Conservation (phyloP, 2,113 vertebrate species). For the Channa argus region DNA sequence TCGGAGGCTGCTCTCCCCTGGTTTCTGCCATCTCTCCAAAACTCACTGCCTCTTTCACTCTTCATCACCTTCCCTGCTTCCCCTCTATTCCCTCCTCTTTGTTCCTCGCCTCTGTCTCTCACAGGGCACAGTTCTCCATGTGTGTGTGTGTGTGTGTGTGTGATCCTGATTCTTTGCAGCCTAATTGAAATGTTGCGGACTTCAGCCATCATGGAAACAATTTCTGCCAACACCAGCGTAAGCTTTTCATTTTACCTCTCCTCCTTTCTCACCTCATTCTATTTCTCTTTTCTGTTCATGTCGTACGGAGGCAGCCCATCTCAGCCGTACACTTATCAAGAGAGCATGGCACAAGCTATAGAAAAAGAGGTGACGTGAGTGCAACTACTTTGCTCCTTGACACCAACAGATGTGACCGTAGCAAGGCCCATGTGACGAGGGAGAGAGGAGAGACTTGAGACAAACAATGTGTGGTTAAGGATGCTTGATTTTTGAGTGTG, state of each 20-base stretch:
- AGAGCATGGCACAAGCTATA: constrained; percentile 1
- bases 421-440: background rate
- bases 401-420: constrained; percentile 5
- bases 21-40: constrained; percentile 70
- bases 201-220: constrained; percentile 55
- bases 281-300: constrained; percentile 3
- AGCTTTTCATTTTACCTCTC: constrained; percentile 12
- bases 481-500: constrained; percentile 26
- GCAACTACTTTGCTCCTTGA: background rate
- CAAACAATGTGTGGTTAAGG: constrained; percentile 34
- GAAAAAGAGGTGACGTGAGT: constrained; percentile 18
- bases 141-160: constrained; percentile 29
- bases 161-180: constrained; percentile 59
- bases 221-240: constrained; percentile 40
- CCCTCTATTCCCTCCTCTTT: constrained; percentile 34
- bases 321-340: background rate
- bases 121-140: constrained; percentile 19
- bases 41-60: constrained; percentile 68
- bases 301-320: background rate
- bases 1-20: constrained; percentile 54
- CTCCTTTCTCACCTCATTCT: constrained; percentile 10
- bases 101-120: constrained; percentile 45
- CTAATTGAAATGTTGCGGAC: constrained; percentile 70
- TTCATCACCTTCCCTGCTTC: constrained; percentile 53
- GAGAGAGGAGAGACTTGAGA: constrained; percentile 18